Percentiles rank a stretch among this genome's conserved stretches.
Conservation (phyloP, 2,888 invertebrate genomes). For the Odontomyia ornata region DNA sequence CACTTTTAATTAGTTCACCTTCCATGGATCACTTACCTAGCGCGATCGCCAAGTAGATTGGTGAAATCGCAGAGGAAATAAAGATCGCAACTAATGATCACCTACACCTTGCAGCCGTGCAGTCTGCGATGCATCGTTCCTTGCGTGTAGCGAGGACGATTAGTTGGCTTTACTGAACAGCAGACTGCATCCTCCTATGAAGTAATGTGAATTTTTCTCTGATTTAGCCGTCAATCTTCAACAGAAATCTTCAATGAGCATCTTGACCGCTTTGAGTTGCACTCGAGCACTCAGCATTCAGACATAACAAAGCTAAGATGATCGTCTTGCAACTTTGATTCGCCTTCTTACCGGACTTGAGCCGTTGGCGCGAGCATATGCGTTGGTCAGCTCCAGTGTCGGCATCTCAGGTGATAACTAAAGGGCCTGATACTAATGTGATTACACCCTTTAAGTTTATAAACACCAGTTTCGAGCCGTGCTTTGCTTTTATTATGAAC, state of each 20-base stretch:
- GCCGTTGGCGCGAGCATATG: constrained; percentile 13
- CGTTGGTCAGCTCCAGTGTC: constrained; percentile 50
- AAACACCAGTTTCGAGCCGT: constrained; percentile 57
- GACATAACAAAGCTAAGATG: background rate
- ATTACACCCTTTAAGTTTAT: constrained; percentile 66
- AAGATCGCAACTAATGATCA: constrained; percentile 49
- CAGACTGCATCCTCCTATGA: background rate
- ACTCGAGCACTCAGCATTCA: background rate
- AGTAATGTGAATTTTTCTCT: constrained; percentile 10
- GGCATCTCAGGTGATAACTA: constrained; percentile 61
- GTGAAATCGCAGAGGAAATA: constrained; percentile 42
- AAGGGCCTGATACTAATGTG: constrained; percentile 64
- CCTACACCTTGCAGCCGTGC: constrained; percentile 54
- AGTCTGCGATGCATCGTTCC: constrained; percentile 51
- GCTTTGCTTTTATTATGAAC: constrained; percentile 48
- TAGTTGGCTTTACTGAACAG: background rate
- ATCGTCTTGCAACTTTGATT: background rate
- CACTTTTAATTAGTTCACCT: background rate
- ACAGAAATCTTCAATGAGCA: constrained; percentile 37
- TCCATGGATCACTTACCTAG: background rate
- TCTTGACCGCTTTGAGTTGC: constrained; percentile 20
- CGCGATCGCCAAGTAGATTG: constrained; percentile 28
- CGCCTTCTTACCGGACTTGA: background rate
- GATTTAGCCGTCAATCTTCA: constrained; percentile 11
- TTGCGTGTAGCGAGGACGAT: background rate